These are phyloP conservation scores for Paratilapia polleni DNA, from an alignment of 2,113 vertebrate species.

Conservation along the genomic window DNA sequence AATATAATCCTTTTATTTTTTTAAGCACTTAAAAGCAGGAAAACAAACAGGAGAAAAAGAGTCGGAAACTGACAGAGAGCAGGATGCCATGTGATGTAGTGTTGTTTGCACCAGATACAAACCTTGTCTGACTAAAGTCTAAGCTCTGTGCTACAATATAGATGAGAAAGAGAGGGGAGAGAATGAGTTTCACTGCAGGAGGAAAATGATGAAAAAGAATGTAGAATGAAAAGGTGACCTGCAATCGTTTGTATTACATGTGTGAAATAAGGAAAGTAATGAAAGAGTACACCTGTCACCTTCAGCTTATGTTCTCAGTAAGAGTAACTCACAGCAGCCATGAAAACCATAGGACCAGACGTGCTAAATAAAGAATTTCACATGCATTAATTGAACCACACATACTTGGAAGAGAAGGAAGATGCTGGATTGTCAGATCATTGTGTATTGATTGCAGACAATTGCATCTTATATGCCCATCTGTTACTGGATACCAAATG, in stretches of 20 bases:
- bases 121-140: conserved; percentile 26
- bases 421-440: not conserved
- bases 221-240: conserved; percentile 42
- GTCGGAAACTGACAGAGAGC: conserved; percentile 11
- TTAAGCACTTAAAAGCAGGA: not conserved
- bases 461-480: not conserved
- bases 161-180: conserved; percentile 38
- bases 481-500: not conserved
- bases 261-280: conserved; percentile 30
- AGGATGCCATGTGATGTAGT: conserved; percentile 24
- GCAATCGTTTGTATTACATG: conserved; percentile 14
- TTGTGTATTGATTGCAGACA: not conserved
- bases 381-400: not conserved
- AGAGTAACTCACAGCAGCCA: not conserved
- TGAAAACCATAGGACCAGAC: not conserved
- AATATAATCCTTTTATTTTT: not conserved
- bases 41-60: not conserved
- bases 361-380: not conserved
- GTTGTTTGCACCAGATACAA: conserved; percentile 39
- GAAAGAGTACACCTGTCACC: conserved; percentile 32
- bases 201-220: conserved; percentile 54
- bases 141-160: conserved; percentile 27
- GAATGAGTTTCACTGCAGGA: conserved; percentile 24
- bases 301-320: not conserved
- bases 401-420: not conserved